Evolutionary conservation across 30 jellyfish, hydroid and myxozoan genomes (phyloP).

Genomic region (Aurelia sp.): DNA sequence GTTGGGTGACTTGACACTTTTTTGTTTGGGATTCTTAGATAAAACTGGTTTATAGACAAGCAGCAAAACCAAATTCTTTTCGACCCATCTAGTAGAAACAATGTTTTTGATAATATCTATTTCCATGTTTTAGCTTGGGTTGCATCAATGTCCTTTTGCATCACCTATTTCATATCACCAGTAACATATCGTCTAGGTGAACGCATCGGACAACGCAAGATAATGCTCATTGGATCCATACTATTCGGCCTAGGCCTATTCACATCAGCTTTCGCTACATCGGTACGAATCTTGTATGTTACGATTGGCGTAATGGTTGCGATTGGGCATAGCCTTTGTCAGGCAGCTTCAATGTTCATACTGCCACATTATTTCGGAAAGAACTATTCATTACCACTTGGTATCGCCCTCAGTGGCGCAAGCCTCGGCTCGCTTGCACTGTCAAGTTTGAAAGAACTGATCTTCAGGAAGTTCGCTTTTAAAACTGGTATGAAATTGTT

Average conservation of each 20-base stretch:
- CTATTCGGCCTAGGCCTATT: slow-evolving; percentile 67
- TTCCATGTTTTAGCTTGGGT: slow-evolving; percentile 67
- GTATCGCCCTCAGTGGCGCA: slow-evolving; percentile 72
- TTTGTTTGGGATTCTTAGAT: too few species aligned
- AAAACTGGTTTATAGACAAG: too few species aligned
- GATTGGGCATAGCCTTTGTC: slow-evolving; percentile 59
- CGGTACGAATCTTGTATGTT: slow-evolving; percentile 31
- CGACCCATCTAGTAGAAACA: too few species aligned
- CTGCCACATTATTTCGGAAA: slow-evolving; percentile 68
- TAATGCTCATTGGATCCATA: slow-evolving; percentile 52
- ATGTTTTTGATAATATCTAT: too few species aligned
- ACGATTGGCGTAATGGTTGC: slow-evolving; percentile 75
- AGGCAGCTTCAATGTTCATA: slow-evolving; percentile 65
- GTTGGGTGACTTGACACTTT: too few species aligned
- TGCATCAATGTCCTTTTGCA: slow-evolving; percentile 62
- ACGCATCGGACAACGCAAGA: slow-evolving; percentile 64
- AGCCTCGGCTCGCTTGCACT: slow-evolving; percentile 79
- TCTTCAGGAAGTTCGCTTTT: slow-evolving; percentile 57
- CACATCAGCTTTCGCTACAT: slow-evolving; percentile 61
- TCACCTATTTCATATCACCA: slow-evolving; percentile 32
- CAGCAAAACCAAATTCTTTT: too few species aligned
- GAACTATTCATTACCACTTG: slow-evolving; percentile 56
- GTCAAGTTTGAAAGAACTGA: slow-evolving; percentile 63
- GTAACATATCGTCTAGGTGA: slow-evolving; percentile 55
- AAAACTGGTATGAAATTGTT: slow-evolving; percentile 61